phyloP scores from a whole-genome alignment of 2,113 vertebrate species.

The Bettongia penicillata region DNA sequence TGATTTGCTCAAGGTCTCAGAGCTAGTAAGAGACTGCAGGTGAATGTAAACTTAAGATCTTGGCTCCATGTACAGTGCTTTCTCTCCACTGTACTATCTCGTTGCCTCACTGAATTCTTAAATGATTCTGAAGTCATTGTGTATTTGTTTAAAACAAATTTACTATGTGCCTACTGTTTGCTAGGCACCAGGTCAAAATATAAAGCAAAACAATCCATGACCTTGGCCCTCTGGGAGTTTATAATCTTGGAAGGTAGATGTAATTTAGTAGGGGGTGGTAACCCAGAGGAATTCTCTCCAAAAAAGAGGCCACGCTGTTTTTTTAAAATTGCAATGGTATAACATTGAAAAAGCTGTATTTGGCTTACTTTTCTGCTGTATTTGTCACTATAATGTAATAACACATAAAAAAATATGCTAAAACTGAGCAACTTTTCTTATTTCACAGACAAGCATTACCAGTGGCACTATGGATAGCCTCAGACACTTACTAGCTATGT shows the following conservation, averaged over 20 bases:
- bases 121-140: background rate
- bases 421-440: conserved; percentile 54
- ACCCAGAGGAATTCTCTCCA: background rate
- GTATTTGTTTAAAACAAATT: background rate
- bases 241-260: background rate
- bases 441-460: background rate
- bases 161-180: background rate
- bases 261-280: background rate
- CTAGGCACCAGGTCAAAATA: background rate
- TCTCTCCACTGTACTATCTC: background rate
- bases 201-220: background rate
- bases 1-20: background rate
- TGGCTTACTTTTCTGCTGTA: background rate
- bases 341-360: background rate
- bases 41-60: background rate
- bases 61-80: background rate
- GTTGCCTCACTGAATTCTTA: background rate
- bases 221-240: background rate
- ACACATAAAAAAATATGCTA: conserved; percentile 13
- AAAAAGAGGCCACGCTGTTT: background rate
- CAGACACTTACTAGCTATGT: no score
- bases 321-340: background rate
- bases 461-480: no score
- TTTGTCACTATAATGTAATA: background rate
- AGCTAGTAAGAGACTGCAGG: background rate